These are phyloP conservation scores for Tupaia tana DNA, from an alignment of 2,113 vertebrate genomes.

Conservation along the genomic window DNA sequence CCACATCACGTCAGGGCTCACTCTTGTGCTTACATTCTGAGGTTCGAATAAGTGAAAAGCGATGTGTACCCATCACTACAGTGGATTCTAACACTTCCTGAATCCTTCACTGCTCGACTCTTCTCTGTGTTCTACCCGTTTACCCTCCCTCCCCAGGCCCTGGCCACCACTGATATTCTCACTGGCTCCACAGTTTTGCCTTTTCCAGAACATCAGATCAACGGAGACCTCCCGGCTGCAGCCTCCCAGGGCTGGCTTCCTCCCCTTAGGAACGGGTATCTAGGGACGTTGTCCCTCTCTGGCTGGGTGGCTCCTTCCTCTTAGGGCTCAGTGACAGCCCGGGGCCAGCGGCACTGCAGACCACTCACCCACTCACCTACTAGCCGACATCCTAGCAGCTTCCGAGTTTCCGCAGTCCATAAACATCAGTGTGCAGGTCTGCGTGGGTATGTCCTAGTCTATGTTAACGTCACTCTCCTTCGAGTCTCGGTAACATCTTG, in stretches of 20 bases:
- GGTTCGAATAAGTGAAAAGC: too few relatives aligned
- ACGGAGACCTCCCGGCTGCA: rapidly evolving
- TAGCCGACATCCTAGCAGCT: neutral
- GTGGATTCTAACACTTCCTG: too few relatives aligned
- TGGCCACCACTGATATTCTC: neutral
- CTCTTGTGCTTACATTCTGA: neutral
- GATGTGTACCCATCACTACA: neutral
- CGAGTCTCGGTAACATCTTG: neutral
- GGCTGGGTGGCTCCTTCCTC: neutral
- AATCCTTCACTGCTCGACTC: too few relatives aligned
- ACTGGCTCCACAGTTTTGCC: neutral
- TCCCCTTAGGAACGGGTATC: too few relatives aligned
- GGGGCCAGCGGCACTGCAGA: too few relatives aligned
- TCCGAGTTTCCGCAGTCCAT: neutral
- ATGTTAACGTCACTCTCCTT: too few relatives aligned
- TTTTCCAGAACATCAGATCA: neutral
- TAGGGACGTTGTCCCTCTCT: neutral
- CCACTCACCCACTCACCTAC: neutral
- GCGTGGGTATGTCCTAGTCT: too few relatives aligned
- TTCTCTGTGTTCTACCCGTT: too few relatives aligned
- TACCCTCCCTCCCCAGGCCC: neutral
- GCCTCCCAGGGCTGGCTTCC: neutral
- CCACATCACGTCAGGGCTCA: too few relatives aligned
- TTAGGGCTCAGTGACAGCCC: neutral
- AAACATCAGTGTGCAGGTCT: neutral